These are phyloP conservation scores for Seira sanloemensis DNA, from an alignment of 2,888 invertebrate species.

Conservation along the genomic window DNA sequence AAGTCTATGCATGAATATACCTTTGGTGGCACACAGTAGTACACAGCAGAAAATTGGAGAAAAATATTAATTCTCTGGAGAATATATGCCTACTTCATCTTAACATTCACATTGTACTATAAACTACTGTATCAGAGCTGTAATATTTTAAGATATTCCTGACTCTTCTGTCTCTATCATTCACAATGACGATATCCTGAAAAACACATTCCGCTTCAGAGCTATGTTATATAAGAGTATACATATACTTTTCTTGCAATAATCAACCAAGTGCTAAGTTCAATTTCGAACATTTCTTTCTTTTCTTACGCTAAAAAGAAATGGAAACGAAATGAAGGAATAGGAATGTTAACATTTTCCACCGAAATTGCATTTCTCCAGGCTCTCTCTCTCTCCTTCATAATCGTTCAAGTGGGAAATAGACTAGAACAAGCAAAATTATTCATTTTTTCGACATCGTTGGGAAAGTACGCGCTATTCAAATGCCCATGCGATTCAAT, in stretches of 20 bases:
- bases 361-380: not conserved
- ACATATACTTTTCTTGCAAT: not conserved
- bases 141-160: not conserved
- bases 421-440: conserved; percentile 4
- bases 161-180: not conserved
- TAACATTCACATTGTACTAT: not conserved
- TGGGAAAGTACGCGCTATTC: not conserved
- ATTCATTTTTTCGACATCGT: not conserved
- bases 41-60: conserved; percentile 28
- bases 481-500: not conserved
- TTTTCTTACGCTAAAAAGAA: not conserved
- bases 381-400: conserved; percentile 1
- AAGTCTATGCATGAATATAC: conserved; percentile 5
- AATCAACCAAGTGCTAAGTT: conserved; percentile 1
- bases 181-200: not conserved
- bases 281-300: conserved; percentile 1
- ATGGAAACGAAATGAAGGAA: conserved; percentile 1
- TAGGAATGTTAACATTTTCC: conserved; percentile 1
- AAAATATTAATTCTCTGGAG: conserved; percentile 59
- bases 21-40: not conserved
- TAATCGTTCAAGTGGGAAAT: conserved; percentile 1
- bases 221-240: not conserved
- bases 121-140: not conserved
- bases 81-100: conserved; percentile 44
- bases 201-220: not conserved